Evolutionary conservation across 64 coral and sea anemone genomes (phyloP), one percentile per base, ranked within the genome.

Genomic region (Dendronephthya gigantea): DNA sequence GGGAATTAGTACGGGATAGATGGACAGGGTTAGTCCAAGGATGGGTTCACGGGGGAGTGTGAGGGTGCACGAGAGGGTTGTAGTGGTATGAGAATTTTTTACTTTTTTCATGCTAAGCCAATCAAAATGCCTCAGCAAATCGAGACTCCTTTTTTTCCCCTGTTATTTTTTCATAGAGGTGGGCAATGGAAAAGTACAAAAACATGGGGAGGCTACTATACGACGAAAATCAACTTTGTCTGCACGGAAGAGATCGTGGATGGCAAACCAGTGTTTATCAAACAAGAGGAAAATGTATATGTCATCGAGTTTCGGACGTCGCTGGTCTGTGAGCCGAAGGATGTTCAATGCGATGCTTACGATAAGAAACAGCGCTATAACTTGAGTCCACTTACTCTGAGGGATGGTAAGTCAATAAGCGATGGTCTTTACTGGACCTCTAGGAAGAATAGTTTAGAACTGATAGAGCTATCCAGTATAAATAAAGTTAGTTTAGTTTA

Each of bases 281-380:
- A 69, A 17, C 34, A 7, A 62, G 83, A 83, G 2, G 87, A 72
- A 17, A 89, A 96, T 27, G 87, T 86, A 27, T 96, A 92, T 43
- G 65, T 90, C 31, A 93, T 96, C 82, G 91, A 93, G 43, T 91
- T 93, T 51, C 85, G 93, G 81, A 96, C 91, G 1, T 96, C 91
- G 2, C 55, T 96, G 68, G 91, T 87, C 12, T 96, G 94, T 83
- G 81, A 91, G 1, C 58, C 89, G 17, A 83, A 90, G 48, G 85
- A 88, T 43, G 86, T 96, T 22, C 86, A 96, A 84, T 96, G 94
- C 49, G 82, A 41, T 35, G 85, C 92, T 35, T 25, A 74, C 31
- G 28, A 39, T 66, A 14, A 85, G 58, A 28, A 76, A 81, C 30
- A 84, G 13, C 25, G 68, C 49, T 96, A 96, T 81, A 91, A 96